Percentiles rank a stretch among this genome's conserved stretches.
phyloP scores from a whole-genome alignment of 2,888 invertebrate species.

The Miltochrista miniata region DNA sequence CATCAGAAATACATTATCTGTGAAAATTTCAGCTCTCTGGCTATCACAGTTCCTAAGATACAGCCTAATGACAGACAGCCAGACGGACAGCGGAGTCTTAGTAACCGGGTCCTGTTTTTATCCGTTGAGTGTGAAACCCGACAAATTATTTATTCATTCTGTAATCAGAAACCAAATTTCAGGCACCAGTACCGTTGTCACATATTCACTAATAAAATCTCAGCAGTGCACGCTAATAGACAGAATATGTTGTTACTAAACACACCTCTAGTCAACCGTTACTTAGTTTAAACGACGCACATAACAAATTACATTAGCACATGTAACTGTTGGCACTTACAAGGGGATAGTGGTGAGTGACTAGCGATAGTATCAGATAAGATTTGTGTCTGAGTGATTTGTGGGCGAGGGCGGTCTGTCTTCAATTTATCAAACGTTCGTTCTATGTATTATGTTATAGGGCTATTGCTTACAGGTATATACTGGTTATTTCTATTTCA shows the following conservation, averaged over 20 bases:
- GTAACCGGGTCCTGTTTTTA: too few species aligned
- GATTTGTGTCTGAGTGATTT: constrained; percentile 56
- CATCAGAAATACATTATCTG: too few species aligned
- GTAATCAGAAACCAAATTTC: too few species aligned
- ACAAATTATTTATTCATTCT: too few species aligned
- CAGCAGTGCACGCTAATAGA: too few species aligned
- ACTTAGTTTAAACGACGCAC: constrained; percentile 1
- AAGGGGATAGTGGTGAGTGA: constrained; percentile 41
- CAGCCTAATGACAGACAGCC: too few species aligned
- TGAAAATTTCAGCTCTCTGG: too few species aligned
- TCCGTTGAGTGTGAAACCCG: too few species aligned
- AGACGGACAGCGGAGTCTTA: too few species aligned
- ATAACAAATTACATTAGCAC: constrained; percentile 44
- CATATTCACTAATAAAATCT: too few species aligned
- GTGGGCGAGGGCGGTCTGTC: constrained; percentile 14
- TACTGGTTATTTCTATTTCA: neutral
- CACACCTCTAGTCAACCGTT: neutral
- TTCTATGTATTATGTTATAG: constrained; percentile 6
- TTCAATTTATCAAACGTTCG: constrained; percentile 10
- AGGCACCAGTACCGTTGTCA: too few species aligned
- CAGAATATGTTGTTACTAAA: neutral
- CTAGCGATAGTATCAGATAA: constrained; percentile 42
- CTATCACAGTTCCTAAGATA: too few species aligned
- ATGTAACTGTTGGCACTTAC: constrained; percentile 38
- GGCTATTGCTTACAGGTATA: constrained; percentile 3